Percentiles rank a stretch among this genome's conserved stretches.
Evolutionary conservation across 2,113 vertebrate genomes (phyloP).

Genomic region (Merops nubicus): DNA sequence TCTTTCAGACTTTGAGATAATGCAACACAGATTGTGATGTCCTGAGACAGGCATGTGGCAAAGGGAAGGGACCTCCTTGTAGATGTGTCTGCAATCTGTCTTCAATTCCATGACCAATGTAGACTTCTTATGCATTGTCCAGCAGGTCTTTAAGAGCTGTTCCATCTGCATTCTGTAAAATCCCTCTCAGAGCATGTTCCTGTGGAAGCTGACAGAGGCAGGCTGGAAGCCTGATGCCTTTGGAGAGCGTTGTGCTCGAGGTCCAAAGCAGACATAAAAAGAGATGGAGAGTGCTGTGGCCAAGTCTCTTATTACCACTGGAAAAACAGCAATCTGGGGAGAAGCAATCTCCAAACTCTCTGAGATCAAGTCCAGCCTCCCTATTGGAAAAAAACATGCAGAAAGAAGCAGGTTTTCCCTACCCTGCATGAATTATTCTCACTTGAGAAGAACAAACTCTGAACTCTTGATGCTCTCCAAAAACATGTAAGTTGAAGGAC

Average conservation of each 20-base stretch:
- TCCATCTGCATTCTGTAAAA: not conserved
- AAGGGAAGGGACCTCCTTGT: not conserved
- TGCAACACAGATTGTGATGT: not conserved
- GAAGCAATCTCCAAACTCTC: not conserved
- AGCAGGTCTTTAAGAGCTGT: not conserved
- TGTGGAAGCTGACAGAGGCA: not conserved
- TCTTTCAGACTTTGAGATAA: not conserved
- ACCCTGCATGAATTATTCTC: not conserved
- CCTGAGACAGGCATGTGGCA: not conserved
- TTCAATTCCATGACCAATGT: not conserved
- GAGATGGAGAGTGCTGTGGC: accelerated
- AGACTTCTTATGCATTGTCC: not conserved
- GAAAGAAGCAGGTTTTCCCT: not conserved
- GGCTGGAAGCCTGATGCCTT: not conserved
- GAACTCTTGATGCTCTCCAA: not conserved
- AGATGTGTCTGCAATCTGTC: not conserved
- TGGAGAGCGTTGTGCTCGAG: not conserved
- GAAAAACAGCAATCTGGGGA: not conserved
- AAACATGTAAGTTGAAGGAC: accelerated
- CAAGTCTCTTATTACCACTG: not conserved
- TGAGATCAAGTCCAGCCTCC: not conserved
- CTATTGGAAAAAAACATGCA: not conserved
- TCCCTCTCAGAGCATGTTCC: not conserved
- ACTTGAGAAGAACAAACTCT: not conserved
- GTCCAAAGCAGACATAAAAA: not conserved